Conservation (phyloP, 2,888 invertebrate genomes). For the Mystacides longicornis region DNA sequence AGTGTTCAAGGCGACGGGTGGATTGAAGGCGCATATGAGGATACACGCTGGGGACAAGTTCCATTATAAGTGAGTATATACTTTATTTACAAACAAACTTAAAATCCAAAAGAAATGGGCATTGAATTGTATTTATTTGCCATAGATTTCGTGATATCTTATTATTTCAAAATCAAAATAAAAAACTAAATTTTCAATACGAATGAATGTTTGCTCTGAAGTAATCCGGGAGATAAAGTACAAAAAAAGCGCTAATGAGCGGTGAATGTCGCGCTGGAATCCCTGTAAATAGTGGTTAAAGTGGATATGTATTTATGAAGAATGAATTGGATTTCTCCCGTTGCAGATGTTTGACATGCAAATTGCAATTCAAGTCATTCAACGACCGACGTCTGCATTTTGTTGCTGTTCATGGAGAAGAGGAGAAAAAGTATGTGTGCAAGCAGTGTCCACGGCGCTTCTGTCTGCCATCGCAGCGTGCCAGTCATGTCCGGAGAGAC, state of each 20-base stretch:
- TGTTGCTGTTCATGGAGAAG: constrained; percentile 15
- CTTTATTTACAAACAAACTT: too few relatives aligned
- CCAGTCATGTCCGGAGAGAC: constrained; percentile 12
- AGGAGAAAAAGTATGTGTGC: constrained; percentile 11
- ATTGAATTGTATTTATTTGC: too few relatives aligned
- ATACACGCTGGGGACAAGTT: constrained; percentile 31
- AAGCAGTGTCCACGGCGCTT: constrained; percentile 14
- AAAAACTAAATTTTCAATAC: too few relatives aligned
- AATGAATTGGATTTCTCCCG: neutral
- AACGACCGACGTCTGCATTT: constrained; percentile 13
- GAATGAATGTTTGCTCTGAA: too few relatives aligned
- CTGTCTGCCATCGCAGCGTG: constrained; percentile 4
- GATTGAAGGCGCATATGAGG: constrained; percentile 18
- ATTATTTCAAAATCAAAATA: too few relatives aligned
- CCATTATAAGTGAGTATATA: constrained; percentile 13
- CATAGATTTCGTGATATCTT: too few relatives aligned
- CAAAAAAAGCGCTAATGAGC: too few relatives aligned
- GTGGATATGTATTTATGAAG: neutral
- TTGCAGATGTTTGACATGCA: constrained; percentile 16
- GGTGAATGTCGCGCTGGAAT: too few relatives aligned
- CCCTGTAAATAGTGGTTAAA: neutral
- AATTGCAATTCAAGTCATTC: constrained; percentile 13
- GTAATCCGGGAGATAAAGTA: too few relatives aligned
- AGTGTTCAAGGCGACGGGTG: constrained; percentile 14
- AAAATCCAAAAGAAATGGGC: too few relatives aligned